Conservation (phyloP, 2,888 invertebrate species). For the Melolontha melolontha region DNA sequence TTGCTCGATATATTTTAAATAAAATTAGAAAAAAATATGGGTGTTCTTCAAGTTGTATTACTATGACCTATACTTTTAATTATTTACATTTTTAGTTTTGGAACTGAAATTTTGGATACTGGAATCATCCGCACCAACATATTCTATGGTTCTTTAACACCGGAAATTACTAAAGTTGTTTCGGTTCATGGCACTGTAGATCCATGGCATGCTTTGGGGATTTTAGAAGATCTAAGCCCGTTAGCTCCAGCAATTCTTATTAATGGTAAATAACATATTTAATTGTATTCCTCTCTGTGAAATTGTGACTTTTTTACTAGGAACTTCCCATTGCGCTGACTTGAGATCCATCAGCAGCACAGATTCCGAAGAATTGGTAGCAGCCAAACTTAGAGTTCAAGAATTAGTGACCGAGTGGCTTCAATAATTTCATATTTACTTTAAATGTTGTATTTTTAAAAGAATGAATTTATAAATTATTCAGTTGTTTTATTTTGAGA, state of each 20-base stretch:
- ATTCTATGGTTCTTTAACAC: slow-evolving; percentile 40
- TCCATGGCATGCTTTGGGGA: slow-evolving; percentile 70
- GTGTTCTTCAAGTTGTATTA: too few species aligned
- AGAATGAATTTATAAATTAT: too few species aligned
- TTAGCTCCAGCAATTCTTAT: slow-evolving; percentile 53
- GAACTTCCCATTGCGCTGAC: slow-evolving; percentile 30
- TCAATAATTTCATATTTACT: too few species aligned
- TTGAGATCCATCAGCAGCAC: not conserved
- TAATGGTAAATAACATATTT: slow-evolving; percentile 45
- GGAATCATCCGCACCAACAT: slow-evolving; percentile 41
- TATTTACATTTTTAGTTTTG: slow-evolving; percentile 17
- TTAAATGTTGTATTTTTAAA: too few species aligned
- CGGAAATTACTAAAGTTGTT: slow-evolving; percentile 41
- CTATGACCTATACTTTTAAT: not conserved
- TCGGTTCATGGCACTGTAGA: slow-evolving; percentile 64
- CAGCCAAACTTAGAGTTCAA: slow-evolving; percentile 1
- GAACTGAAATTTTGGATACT: slow-evolving; percentile 35
- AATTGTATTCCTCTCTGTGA: too few species aligned
- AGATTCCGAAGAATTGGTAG: not conserved
- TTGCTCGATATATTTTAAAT: too few species aligned
- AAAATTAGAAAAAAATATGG: too few species aligned
- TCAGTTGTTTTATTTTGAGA: too few species aligned
- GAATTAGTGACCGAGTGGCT: slow-evolving; percentile 16
- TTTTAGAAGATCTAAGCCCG: slow-evolving; percentile 62
- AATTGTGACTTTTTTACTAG: not conserved